Evolutionary conservation across 2,797 vertebrate species (phyloP).

Genomic region (Aulostomus chinensis): DNA sequence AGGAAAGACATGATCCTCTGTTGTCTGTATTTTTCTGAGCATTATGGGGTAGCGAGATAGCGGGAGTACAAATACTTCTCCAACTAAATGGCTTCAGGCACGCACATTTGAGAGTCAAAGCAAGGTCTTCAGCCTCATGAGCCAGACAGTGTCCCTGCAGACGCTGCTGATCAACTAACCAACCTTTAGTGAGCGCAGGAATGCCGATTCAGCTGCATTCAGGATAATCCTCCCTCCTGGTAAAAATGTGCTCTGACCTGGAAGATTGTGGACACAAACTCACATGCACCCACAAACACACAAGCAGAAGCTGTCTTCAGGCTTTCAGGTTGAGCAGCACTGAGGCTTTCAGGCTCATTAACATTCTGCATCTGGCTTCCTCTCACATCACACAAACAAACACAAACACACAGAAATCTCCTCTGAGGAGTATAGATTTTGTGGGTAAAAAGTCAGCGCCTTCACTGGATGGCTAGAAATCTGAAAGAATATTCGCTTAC

Average conservation of each 20-base stretch:
- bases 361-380: constrained; percentile 51
- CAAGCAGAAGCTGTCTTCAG: constrained; percentile 5
- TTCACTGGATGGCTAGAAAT: constrained; percentile 9
- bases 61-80: constrained; percentile 23
- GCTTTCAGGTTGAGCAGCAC: constrained; percentile 39
- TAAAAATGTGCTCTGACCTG: constrained; percentile 32
- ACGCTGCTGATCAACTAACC: constrained; percentile 27
- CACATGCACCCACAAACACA: not conserved
- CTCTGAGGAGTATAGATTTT: constrained; percentile 25
- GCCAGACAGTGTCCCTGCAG: constrained; percentile 21
- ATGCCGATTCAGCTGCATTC: constrained; percentile 52
- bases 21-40: too few species aligned
- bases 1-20: too few species aligned
- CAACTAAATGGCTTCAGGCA: constrained; percentile 20
- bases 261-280: constrained; percentile 11
- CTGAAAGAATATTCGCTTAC: constrained; percentile 14
- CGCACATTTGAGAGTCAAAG: constrained; percentile 12
- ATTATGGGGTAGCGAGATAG: not conserved
- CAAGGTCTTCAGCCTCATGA: constrained; percentile 20
- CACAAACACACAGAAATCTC: constrained; percentile 17
- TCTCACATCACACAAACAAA: constrained; percentile 26
- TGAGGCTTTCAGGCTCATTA: constrained; percentile 46
- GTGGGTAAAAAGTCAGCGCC: constrained; percentile 18
- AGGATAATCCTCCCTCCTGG: constrained; percentile 38
- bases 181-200: constrained; percentile 24